Evolutionary conservation across 2,888 invertebrate species (phyloP), one percentile per base, ranked within the genome.

Genomic region (Tachina grossa): DNA sequence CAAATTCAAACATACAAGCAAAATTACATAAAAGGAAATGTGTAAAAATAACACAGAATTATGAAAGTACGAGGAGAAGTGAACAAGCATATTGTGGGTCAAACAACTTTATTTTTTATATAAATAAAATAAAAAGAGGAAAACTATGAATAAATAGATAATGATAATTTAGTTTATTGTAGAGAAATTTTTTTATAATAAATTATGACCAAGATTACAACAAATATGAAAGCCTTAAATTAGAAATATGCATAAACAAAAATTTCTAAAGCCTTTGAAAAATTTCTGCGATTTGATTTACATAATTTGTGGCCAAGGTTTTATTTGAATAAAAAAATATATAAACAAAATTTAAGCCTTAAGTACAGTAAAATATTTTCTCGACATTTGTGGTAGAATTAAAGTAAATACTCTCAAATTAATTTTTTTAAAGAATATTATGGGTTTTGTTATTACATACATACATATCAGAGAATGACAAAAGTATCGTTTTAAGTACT

Each of bases 71-170:
- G n/a, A n/a, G n/a, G n/a, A n/a, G 13, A 14, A 41, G 19, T 49
- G 16, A 14, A 41, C 14, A 31, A 31, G 31, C 31, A 74, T 51
- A n/a, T 74, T 63, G 49, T 63, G 49, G 74, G 74, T 74, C 47
- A 55, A 65, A 39, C 31, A 65, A 55, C 55, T 55, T 39, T n/a
- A n/a, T n/a, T n/a, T 55, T 45, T n/a, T 14, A 41, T 41, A 19
- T 19, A 41, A 74, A 72, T 14, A 57, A 39, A 61, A 61, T 39
- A 49, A n/a, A n/a, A n/a, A 19, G 10, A 45, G 47, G 14, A 45
- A 22, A 47, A 47, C 22, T 22, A 22, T 19, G 8, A 39, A 63
- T 10, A 51, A 51, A 31, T 45, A 16, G 11, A 16, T 5, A 43
- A 57, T 72, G 45, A 39, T 47, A 59, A 72, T 59, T 47, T 47